Conservation (phyloP, 37 sponge, comb jelly and placozoan genomes). For the Petrosia ficiformis region DNA sequence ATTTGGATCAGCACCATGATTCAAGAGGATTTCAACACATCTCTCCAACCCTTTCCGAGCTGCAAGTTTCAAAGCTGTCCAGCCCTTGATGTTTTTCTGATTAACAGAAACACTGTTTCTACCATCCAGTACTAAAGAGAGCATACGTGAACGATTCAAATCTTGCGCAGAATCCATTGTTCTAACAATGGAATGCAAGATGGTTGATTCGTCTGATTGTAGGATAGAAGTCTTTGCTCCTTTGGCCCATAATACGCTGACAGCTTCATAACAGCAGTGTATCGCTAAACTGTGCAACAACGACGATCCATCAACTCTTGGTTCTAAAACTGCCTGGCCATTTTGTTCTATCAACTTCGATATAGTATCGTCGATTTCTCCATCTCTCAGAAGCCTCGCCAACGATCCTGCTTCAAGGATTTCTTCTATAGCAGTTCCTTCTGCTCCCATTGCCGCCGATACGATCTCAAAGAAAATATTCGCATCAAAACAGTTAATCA, state of each 20-base stretch:
- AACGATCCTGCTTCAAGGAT: neutral
- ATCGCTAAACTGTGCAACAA: conserved; percentile 54
- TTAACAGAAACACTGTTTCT: conserved; percentile 25
- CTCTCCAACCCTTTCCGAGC: conserved; percentile 47
- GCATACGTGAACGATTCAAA: conserved; percentile 36
- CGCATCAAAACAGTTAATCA: neutral
- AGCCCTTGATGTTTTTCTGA: conserved; percentile 46
- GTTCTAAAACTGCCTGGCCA: neutral
- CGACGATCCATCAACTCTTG: conserved; percentile 24
- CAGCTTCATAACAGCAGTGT: conserved; percentile 38
- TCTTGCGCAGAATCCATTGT: conserved; percentile 21
- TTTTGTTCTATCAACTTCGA: neutral
- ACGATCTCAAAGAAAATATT: neutral
- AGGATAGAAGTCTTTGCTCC: conserved; percentile 51
- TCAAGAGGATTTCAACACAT: conserved; percentile 69
- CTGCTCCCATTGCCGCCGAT: neutral
- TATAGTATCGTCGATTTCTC: neutral
- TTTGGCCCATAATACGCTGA: conserved; percentile 52
- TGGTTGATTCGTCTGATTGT: conserved; percentile 29
- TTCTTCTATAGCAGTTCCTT: neutral
- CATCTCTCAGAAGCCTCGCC: neutral
- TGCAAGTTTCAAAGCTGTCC: conserved; percentile 84
- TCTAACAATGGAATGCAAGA: conserved; percentile 60
- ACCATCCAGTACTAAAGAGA: conserved; percentile 32
- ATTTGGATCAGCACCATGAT: conserved; percentile 60